These are phyloP conservation scores for Seira sanloemensis DNA, from an alignment of 2,888 invertebrate genomes.

Conservation along the genomic window DNA sequence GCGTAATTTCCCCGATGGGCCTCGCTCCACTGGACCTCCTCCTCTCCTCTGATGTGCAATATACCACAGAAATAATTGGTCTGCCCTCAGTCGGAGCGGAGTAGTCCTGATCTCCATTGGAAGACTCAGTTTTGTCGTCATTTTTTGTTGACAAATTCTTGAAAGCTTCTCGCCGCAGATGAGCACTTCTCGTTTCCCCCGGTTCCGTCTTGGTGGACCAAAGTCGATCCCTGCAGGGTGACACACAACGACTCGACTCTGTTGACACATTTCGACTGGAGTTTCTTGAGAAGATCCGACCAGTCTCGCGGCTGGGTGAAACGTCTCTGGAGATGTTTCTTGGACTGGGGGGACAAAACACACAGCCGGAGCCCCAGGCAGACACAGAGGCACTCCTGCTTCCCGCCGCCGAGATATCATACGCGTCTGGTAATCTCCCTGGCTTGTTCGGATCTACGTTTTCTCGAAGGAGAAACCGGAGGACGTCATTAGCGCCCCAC, in stretches of 20 bases:
- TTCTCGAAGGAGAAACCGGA: slow-evolving; percentile 78
- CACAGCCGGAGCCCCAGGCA: slow-evolving; percentile 74
- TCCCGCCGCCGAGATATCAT: slow-evolving; percentile 73
- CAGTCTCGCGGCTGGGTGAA: slow-evolving; percentile 73
- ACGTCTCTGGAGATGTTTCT: slow-evolving; percentile 72
- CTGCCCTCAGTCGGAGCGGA: slow-evolving; percentile 69
- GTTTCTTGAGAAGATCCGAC: slow-evolving; percentile 72
- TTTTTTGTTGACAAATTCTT: slow-evolving; percentile 70
- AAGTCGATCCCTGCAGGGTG: slow-evolving; percentile 72
- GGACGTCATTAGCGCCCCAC: slow-evolving; percentile 78
- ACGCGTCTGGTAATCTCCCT: slow-evolving; percentile 75
- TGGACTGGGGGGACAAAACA: slow-evolving; percentile 73
- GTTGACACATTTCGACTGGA: slow-evolving; percentile 73
- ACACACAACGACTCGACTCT: slow-evolving; percentile 73
- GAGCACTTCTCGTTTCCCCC: slow-evolving; percentile 66
- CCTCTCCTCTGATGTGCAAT: slow-evolving; percentile 73
- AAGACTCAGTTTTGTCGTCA: slow-evolving; percentile 72
- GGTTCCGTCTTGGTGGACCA: slow-evolving; percentile 71
- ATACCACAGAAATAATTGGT: slow-evolving; percentile 73
- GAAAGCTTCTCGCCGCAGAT: slow-evolving; percentile 73
- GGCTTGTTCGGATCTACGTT: slow-evolving; percentile 80
- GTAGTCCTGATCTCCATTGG: slow-evolving; percentile 72
- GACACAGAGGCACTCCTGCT: slow-evolving; percentile 73
- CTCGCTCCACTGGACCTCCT: slow-evolving; percentile 69
- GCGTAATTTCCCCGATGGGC: slow-evolving; percentile 70